These are phyloP conservation scores for Clunio marinus DNA, from an alignment of 2,888 invertebrate species.

Conservation along the genomic window DNA sequence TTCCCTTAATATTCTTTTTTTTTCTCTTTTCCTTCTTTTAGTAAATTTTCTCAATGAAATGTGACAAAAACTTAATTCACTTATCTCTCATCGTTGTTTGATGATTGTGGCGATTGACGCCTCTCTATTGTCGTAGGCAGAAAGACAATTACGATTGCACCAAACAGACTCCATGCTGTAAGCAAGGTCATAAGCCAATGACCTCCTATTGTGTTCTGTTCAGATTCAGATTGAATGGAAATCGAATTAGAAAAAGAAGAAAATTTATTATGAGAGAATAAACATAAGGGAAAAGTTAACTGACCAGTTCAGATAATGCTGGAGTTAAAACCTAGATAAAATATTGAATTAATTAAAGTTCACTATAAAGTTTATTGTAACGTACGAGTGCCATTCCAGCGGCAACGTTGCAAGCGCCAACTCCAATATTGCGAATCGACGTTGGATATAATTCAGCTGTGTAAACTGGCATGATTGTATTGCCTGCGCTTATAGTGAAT, in stretches of 20 bases:
- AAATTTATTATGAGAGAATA: constrained; percentile 14
- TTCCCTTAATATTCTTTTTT: background rate
- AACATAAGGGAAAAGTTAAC: background rate
- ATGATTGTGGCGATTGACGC: constrained; percentile 29
- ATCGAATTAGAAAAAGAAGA: too few relatives aligned
- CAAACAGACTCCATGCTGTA: constrained; percentile 64
- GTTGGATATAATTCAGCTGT: constrained; percentile 71
- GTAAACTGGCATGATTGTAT: constrained; percentile 73
- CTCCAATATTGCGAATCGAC: constrained; percentile 64
- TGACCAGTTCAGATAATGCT: constrained; percentile 69
- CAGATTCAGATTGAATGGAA: too few relatives aligned
- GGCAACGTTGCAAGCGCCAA: constrained; percentile 70
- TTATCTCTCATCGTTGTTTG: constrained; percentile 27
- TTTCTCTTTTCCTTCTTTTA: background rate
- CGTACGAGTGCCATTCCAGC: constrained; percentile 63
- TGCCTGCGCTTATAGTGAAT: constrained; percentile 72
- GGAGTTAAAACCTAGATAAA: constrained; percentile 59
- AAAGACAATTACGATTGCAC: constrained; percentile 67
- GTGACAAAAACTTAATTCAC: background rate
- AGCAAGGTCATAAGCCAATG: constrained; percentile 68
- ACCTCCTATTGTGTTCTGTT: constrained; percentile 62
- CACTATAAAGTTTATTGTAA: background rate
- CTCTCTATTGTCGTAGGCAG: constrained; percentile 67
- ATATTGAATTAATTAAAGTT: background rate
- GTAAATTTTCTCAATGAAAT: background rate